A percentile compares a stretch with the other conserved stretches of the same genome.
phyloP scores from a whole-genome alignment of 2,113 vertebrate species.

The Poeciliopsis turrubarensis region DNA sequence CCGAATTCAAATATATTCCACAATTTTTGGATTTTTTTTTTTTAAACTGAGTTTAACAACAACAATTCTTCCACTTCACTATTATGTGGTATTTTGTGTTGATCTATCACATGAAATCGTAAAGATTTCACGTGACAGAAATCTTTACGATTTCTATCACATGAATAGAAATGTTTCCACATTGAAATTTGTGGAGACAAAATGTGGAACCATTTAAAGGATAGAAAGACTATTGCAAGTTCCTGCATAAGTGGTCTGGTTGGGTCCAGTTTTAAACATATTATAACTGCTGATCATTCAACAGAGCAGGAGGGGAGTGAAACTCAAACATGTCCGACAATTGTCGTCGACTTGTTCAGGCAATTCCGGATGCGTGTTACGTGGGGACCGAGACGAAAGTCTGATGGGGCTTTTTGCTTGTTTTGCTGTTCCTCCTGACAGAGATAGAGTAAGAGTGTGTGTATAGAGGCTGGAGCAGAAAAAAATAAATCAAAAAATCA shows the following conservation, averaged over 20 bases:
- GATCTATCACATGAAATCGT: too few species aligned
- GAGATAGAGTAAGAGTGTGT: slow-evolving; percentile 68
- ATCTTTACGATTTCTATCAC: too few species aligned
- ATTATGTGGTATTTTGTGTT: too few species aligned
- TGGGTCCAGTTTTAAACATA: background rate
- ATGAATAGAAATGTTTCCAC: too few species aligned
- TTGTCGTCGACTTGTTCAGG: slow-evolving; percentile 33
- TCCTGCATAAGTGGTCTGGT: slow-evolving; percentile 12
- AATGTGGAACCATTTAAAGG: background rate
- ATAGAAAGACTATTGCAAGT: background rate
- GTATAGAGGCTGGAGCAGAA: slow-evolving; percentile 63
- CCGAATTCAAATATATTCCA: too few species aligned
- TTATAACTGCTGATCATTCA: slow-evolving; percentile 34
- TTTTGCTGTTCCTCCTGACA: slow-evolving; percentile 65
- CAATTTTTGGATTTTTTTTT: too few species aligned
- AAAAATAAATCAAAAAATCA: slow-evolving; percentile 76
- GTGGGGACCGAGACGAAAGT: slow-evolving; percentile 23
- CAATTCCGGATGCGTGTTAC: slow-evolving; percentile 31
- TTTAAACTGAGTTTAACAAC: too few species aligned
- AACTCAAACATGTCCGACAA: slow-evolving; percentile 38
- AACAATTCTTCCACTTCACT: too few species aligned
- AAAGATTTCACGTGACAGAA: too few species aligned
- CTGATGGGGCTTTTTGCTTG: slow-evolving; percentile 39
- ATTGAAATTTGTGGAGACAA: background rate
- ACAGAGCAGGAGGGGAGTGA: slow-evolving; percentile 41